Conservation (phyloP, 2,113 vertebrate species). For the Pagrus major region DNA sequence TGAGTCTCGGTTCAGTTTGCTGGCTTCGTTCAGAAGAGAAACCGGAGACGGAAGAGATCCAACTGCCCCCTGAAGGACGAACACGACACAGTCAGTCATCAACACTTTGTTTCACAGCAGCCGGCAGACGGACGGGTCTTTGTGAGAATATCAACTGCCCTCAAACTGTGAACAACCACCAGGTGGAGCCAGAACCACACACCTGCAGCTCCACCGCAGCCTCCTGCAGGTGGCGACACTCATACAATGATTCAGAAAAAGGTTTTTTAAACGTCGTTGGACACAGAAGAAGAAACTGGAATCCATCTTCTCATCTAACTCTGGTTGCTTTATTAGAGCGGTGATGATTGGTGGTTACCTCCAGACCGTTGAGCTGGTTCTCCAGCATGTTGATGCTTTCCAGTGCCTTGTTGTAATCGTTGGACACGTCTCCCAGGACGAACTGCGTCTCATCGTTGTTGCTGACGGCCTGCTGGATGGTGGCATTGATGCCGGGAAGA, state of each 20-base stretch:
- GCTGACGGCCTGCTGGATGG: constrained; percentile 81
- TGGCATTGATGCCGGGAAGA: constrained; percentile 85
- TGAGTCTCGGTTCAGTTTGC: constrained; percentile 44
- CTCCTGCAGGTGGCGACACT: too few species aligned
- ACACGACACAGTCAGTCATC: constrained; percentile 1
- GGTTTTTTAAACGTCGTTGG: too few species aligned
- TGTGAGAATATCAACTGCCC: too few species aligned
- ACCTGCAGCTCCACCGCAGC: too few species aligned
- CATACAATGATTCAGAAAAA: too few species aligned
- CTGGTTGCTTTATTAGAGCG: too few species aligned
- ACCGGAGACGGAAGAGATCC: constrained; percentile 18
- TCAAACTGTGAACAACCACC: too few species aligned
- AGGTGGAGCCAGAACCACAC: too few species aligned
- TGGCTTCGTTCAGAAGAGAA: constrained; percentile 44
- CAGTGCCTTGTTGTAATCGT: constrained; percentile 67
- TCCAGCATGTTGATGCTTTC: constrained; percentile 61
- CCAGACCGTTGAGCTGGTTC: constrained; percentile 75
- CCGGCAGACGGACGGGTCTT: too few species aligned
- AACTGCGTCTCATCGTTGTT: constrained; percentile 78
- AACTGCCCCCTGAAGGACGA: constrained; percentile 43
- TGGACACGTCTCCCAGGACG: constrained; percentile 72
- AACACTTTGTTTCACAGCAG: too few species aligned
- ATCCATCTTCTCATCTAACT: too few species aligned
- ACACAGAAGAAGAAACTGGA: too few species aligned
- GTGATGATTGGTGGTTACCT: constrained; percentile 80